A percentile compares a stretch with the other conserved stretches of the same genome.
Conservation (phyloP, 2,113 vertebrate genomes). For the Tragelaphus scriptus region DNA sequence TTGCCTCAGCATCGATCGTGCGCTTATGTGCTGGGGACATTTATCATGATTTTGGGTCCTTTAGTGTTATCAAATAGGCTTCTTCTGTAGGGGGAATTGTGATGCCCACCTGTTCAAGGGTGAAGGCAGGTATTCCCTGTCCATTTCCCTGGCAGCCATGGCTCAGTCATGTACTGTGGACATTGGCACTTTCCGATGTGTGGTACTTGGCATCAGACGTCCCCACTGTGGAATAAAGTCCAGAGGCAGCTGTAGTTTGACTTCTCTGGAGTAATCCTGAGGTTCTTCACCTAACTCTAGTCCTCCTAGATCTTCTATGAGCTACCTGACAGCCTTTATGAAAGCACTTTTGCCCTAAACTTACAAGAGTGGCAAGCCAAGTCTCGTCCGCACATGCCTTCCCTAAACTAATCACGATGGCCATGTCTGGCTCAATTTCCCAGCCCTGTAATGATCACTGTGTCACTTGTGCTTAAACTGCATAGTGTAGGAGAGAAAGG, state of each 20-base stretch:
- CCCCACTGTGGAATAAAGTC: rapidly evolving
- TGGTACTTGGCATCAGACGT: neutral
- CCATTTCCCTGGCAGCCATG: neutral
- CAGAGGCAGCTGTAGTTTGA: neutral
- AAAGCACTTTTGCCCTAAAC: neutral
- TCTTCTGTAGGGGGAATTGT: neutral
- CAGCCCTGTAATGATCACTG: neutral
- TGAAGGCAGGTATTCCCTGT: neutral
- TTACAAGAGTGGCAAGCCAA: neutral
- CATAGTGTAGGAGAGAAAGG: neutral
- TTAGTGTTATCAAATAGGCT: neutral
- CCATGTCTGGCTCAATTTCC: neutral
- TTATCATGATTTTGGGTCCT: rapidly evolving
- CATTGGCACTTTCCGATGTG: neutral
- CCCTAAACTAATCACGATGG: neutral
- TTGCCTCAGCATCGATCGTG: rapidly evolving
- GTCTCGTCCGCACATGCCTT: rapidly evolving
- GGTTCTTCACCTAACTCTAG: no score
- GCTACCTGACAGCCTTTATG: neutral
- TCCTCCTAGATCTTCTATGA: neutral
- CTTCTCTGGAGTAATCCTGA: neutral
- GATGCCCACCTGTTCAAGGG: neutral
- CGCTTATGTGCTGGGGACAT: neutral
- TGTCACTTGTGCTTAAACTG: neutral
- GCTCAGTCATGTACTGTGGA: neutral